Conservation (phyloP, 2,113 vertebrate species). For the Synchiropus splendidus region DNA sequence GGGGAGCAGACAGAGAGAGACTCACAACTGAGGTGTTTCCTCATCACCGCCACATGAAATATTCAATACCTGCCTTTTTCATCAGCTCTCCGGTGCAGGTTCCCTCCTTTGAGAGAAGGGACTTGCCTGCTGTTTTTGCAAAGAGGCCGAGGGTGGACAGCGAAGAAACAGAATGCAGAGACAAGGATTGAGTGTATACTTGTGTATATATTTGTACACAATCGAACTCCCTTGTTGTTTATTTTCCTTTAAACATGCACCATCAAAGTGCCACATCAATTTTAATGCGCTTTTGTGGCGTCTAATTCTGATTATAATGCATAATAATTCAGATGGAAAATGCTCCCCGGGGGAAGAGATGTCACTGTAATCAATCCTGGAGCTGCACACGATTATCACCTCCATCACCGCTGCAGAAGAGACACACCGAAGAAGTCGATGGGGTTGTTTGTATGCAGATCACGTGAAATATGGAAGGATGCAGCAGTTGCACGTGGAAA, state of each 20-base stretch:
- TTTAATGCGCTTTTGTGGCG: slow-evolving; percentile 26
- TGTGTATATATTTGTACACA: slow-evolving; percentile 12
- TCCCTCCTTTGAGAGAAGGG: slow-evolving; percentile 6
- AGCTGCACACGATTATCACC: slow-evolving; percentile 37
- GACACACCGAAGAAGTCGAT: slow-evolving; percentile 14
- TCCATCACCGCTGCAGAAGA: slow-evolving; percentile 21
- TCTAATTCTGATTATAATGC: slow-evolving; percentile 10
- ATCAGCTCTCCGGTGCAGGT: slow-evolving; percentile 23
- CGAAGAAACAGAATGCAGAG: slow-evolving; percentile 6
- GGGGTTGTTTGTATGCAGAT: slow-evolving; percentile 25
- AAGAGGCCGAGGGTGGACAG: slow-evolving; percentile 5
- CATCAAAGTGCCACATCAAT: slow-evolving; percentile 36
- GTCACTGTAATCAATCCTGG: slow-evolving; percentile 32
- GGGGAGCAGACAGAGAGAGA: slow-evolving; percentile 11
- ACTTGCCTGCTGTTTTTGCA: slow-evolving; percentile 21
- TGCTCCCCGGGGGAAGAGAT: slow-evolving; percentile 10
- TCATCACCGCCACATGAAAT: slow-evolving; percentile 41
- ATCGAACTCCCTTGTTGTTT: background rate
- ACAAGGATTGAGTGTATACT: slow-evolving; percentile 8
- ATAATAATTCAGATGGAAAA: slow-evolving; percentile 32
- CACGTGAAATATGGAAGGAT: slow-evolving; percentile 12
- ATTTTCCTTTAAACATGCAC: slow-evolving; percentile 13
- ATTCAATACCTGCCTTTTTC: slow-evolving; percentile 31
- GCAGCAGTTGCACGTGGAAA: background rate
- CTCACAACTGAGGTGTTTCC: slow-evolving; percentile 8